Evolutionary conservation across 1,140 invertebrate species (phyloP), one percentile per base, ranked within the genome.

Genomic region (Calliphora vicina): DNA sequence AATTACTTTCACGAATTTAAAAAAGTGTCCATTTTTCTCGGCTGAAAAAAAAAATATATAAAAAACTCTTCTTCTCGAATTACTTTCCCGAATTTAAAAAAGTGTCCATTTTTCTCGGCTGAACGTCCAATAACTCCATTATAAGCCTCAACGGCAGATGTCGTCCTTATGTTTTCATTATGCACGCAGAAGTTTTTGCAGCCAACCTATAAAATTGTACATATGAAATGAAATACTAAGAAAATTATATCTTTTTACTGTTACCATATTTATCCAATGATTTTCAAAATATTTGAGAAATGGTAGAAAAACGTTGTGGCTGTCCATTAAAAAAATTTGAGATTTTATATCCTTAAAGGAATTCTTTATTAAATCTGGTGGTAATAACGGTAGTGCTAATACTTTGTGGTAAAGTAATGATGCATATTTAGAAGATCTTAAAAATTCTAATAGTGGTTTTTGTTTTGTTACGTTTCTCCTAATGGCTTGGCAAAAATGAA

Each of bases 11-110:
- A 67, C 61, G 20, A 67, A 67, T 20, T 67, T 67, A 67, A 67
- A 67, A 67, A 67, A 67, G n/a, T 67, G 61, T 20, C 61, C 61
- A 20, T 67, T 67, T 67, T 67, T 67, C n/a, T n/a, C n/a, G n/a
- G n/a, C n/a, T n/a, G n/a, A n/a, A n/a, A n/a, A n/a, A n/a, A n/a
- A n/a, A n/a, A n/a, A n/a, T n/a, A n/a, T n/a, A n/a, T 71, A 71
- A 71, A 71, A 71, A 71, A 71, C 23, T 71, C 17, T 71, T 71
- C 67, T 4, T 71, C 20, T 2, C 67, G 67, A 71, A 71, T 71
- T 4, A 23, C 23, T 23, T 20, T 8, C 10, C n/a, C 67, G 23
- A 71, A 71, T 23, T 71, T 71, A n/a, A 72, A 72, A 27, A 72
- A 72, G 12, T 72, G 71, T 23, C 71, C 23, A 13, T 72, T 27